Conservation (phyloP, 2,797 vertebrate genomes). For the Ciconia nigra region DNA sequence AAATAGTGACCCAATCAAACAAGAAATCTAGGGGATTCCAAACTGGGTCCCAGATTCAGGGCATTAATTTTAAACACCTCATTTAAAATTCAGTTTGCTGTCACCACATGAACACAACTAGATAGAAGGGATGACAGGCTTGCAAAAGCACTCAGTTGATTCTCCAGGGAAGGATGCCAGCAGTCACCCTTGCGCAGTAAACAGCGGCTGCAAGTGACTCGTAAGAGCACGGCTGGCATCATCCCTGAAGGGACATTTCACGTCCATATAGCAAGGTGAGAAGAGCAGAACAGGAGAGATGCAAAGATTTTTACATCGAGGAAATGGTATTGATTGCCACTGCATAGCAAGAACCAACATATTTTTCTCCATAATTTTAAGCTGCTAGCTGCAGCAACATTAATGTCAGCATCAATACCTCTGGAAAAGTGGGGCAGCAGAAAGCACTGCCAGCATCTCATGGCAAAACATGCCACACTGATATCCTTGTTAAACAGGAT, state of each 20-base stretch:
- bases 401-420: not conserved
- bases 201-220: not conserved
- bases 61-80: not conserved
- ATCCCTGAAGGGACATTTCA: not conserved
- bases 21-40: not conserved
- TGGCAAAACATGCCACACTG: not conserved
- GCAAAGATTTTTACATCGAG: not conserved
- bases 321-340: not conserved
- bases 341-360: not conserved
- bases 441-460: conserved; percentile 29
- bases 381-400: not conserved
- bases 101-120: rapidly evolving
- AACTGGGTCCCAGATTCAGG: not conserved
- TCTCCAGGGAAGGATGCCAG: not conserved
- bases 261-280: not conserved
- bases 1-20: not conserved
- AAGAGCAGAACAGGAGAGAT: not conserved
- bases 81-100: not conserved
- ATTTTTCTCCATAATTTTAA: not conserved
- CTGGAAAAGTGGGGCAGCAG: conserved; percentile 40
- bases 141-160: rapidly evolving
- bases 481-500: conserved; percentile 41
- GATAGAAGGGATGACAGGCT: not conserved
- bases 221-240: not conserved
- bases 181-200: not conserved